Evolutionary conservation across 2,113 vertebrate genomes (phyloP).

Genomic region (Sitta europaea): DNA sequence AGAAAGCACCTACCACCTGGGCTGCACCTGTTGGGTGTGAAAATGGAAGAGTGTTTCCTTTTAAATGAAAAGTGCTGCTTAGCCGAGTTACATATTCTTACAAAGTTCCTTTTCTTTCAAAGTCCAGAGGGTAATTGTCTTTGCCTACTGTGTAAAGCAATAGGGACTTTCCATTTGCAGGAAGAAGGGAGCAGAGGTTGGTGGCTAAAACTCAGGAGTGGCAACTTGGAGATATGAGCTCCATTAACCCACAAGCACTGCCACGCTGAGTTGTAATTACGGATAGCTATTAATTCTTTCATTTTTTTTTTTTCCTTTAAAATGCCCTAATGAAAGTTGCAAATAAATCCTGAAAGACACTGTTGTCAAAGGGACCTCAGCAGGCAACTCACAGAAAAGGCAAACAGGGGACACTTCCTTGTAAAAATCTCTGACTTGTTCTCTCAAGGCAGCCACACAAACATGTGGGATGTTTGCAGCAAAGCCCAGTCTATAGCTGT

Average conservation of each 20-base stretch:
- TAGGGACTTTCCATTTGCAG: not conserved
- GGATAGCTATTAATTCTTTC: not conserved
- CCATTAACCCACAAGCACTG: not conserved
- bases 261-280: rapidly evolving
- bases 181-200: not conserved
- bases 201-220: not conserved
- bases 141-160: not conserved
- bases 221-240: not conserved
- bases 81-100: rapidly evolving
- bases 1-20: not conserved
- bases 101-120: not conserved
- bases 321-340: not conserved
- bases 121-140: not conserved
- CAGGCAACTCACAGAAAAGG: not conserved
- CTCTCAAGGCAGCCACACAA: rapidly evolving
- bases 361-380: not conserved
- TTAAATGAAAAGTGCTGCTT: not conserved
- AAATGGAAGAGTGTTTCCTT: not conserved
- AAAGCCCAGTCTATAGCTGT: not conserved
- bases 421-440: not conserved
- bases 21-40: not conserved
- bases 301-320: not conserved
- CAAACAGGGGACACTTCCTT: not conserved
- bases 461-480: not conserved
- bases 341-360: not conserved